Evolutionary conservation across 2,888 invertebrate genomes (phyloP).

Genomic region (Nesidiocoris tenuis): DNA sequence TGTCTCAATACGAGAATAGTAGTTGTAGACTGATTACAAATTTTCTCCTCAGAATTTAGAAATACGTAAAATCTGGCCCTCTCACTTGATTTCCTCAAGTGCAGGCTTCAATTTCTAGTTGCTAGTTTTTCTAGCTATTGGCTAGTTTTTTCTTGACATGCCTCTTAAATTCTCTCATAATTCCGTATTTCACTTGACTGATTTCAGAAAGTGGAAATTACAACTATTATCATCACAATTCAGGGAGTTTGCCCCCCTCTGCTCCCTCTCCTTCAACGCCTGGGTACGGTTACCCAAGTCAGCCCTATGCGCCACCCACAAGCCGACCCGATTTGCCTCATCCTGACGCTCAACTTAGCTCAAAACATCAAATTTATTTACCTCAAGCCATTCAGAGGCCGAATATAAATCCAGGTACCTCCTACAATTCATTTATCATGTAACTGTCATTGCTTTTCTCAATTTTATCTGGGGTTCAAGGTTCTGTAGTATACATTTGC

Average conservation of each 20-base stretch:
- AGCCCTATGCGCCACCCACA: slow-evolving; percentile 56
- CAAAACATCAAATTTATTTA: slow-evolving; percentile 48
- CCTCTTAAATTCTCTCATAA: background rate
- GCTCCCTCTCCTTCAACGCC: slow-evolving; percentile 52
- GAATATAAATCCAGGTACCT: slow-evolving; percentile 37
- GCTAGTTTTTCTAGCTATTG: no score
- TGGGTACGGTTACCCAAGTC: slow-evolving; percentile 59
- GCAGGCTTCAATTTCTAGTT: no score
- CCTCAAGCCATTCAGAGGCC: slow-evolving; percentile 42
- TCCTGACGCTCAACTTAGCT: slow-evolving; percentile 36
- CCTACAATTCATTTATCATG: background rate
- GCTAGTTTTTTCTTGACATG: background rate
- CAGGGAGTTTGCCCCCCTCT: slow-evolving; percentile 30
- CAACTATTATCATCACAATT: slow-evolving; percentile 39
- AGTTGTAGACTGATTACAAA: no score
- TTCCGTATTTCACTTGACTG: no score
- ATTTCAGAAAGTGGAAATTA: slow-evolving; percentile 44
- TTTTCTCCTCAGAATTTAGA: no score
- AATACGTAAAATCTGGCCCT: no score
- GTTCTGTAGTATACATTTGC: no score
- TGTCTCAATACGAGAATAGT: no score
- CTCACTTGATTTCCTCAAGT: no score
- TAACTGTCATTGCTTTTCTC: background rate
- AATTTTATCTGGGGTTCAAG: no score
- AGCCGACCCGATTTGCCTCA: slow-evolving; percentile 49